Evolutionary conservation across 2,888 invertebrate species (phyloP).

Genomic region (Lasioglossum malachurum): DNA sequence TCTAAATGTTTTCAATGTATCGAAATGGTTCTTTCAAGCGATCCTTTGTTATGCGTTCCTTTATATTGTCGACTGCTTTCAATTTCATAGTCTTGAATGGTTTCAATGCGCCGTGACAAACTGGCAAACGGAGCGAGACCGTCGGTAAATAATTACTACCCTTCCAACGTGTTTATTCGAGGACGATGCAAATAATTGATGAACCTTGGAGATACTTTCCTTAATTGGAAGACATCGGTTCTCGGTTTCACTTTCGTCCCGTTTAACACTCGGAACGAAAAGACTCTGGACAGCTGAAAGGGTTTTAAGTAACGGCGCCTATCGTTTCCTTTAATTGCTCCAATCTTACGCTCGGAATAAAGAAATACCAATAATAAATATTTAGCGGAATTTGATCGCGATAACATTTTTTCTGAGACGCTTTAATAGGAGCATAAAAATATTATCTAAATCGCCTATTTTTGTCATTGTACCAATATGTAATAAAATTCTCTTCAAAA

Average conservation of each 20-base stretch:
- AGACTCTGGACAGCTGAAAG: neutral
- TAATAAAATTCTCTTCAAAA: neutral
- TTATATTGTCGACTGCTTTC: constrained; percentile 24
- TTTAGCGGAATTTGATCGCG: neutral
- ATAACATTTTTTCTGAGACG: neutral
- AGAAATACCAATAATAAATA: neutral
- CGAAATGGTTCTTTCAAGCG: neutral
- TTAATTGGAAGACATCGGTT: constrained; percentile 37
- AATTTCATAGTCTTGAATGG: neutral
- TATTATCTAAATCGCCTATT: neutral
- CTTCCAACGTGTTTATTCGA: constrained; percentile 19
- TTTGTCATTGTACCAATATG: neutral
- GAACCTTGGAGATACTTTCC: constrained; percentile 7
- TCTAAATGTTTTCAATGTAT: constrained; percentile 12
- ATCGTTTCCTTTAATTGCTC: neutral
- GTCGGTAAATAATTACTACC: constrained; percentile 50
- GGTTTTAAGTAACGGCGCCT: neutral
- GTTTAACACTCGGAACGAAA: neutral
- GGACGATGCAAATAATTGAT: constrained; percentile 23
- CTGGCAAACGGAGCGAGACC: neutral
- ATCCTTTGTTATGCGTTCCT: neutral
- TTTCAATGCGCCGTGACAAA: neutral
- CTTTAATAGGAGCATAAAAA: neutral
- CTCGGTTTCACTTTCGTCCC: constrained; percentile 23
- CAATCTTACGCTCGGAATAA: neutral